phyloP scores from a whole-genome alignment of 2,797 vertebrate genomes.

The Myotis vivesi region DNA sequence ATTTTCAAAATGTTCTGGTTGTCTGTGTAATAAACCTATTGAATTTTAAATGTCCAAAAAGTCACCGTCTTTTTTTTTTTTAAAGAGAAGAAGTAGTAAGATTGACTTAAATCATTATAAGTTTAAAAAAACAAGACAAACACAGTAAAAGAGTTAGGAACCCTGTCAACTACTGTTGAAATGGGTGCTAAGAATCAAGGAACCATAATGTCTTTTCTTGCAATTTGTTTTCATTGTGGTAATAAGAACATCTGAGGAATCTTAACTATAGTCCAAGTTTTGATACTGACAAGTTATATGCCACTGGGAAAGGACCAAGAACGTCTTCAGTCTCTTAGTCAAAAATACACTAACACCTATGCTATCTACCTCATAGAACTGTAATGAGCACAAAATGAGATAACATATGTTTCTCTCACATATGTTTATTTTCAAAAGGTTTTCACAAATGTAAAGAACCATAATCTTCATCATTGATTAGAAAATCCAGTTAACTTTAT shows the following conservation, averaged over 20 bases:
- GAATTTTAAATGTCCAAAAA: constrained; percentile 56
- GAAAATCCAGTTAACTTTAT: constrained; percentile 61
- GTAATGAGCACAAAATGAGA: constrained; percentile 55
- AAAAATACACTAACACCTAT: constrained; percentile 54
- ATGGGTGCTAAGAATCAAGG: constrained; percentile 37
- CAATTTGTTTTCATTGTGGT: background rate
- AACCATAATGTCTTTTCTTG: constrained; percentile 22
- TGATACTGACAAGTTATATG: constrained; percentile 23
- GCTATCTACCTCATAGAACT: constrained; percentile 47
- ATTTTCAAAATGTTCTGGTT: constrained; percentile 47
- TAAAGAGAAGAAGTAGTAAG: background rate
- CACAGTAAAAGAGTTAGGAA: constrained; percentile 19
- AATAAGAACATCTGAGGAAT: background rate
- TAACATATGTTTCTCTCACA: constrained; percentile 39
- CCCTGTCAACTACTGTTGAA: constrained; percentile 4
- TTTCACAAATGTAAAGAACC: constrained; percentile 54
- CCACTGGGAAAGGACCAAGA: constrained; percentile 14
- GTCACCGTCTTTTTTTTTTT: background rate
- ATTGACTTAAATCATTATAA: background rate
- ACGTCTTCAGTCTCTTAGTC: constrained; percentile 13
- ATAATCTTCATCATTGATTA: constrained; percentile 46
- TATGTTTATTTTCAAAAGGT: constrained; percentile 52
- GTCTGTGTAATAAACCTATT: constrained; percentile 37
- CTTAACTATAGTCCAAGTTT: constrained; percentile 47
- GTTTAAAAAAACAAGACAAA: constrained; percentile 40